Evolutionary conservation across 23 tunicate species (phyloP).

Genomic region (Styela plicata): DNA sequence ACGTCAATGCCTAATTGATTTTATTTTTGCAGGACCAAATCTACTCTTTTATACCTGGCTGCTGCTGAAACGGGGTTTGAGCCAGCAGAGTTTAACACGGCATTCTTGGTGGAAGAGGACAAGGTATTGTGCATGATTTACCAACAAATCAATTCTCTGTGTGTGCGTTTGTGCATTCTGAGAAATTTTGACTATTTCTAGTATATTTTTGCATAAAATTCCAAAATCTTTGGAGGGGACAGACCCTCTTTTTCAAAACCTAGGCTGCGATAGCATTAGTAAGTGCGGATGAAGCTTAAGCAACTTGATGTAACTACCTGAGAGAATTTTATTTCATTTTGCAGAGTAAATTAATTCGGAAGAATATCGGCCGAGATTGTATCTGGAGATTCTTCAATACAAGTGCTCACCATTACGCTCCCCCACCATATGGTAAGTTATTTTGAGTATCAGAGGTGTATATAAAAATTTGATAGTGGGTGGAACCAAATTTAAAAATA

Average conservation of each 20-base stretch:
- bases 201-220: no score
- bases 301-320: no score
- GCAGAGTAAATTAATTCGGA: constrained; percentile 7
- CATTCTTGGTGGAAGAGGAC: constrained; percentile 63
- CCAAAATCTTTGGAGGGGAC: no score
- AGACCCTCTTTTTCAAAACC: no score
- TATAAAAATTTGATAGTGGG: no score
- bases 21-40: constrained; percentile 56
- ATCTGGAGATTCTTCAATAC: constrained; percentile 82
- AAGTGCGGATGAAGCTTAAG: no score
- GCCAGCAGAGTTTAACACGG: constrained; percentile 71
- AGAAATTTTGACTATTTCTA: no score
- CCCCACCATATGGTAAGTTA: constrained; percentile 69
- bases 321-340: neutral
- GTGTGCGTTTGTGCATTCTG: no score
- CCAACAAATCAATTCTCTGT: neutral
- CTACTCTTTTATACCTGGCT: constrained; percentile 62
- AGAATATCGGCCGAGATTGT: constrained; percentile 44
- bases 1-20: no score
- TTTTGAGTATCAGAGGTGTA: no score
- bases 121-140: constrained; percentile 1
- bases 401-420: constrained; percentile 32
- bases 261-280: no score
- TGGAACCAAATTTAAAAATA: no score
- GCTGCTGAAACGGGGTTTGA: constrained; percentile 89